Evolutionary conservation across 2,888 invertebrate species (phyloP), one percentile per base, ranked within the genome.

Genomic region (Melinaea marsaeus): DNA sequence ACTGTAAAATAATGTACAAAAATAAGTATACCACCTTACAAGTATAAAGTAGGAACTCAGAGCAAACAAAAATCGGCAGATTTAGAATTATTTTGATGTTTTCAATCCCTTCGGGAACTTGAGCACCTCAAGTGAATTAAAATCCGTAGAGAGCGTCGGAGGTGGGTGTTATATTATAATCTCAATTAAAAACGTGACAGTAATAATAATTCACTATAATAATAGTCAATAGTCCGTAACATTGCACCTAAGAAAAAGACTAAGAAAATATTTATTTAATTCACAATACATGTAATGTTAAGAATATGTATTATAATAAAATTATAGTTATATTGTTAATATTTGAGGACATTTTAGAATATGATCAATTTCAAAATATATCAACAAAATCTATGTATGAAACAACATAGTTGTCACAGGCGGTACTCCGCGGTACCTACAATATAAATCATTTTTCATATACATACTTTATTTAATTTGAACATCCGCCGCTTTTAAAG

Each of bases 361-460:
- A 61, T 48, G 62, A 55, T 54, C 58, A 66, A 58, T 64, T 58
- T 66, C 63, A 51, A 65, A 61, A 64, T 66, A 66, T 66, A 65
- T 59, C 62, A 68, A 65, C 64, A 70, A 67, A 61, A 66, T 55
- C 46, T 69, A 69, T 67, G 11, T 42, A 67, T 71, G 74, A 81
- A 81, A 88, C 88, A 90, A 90, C 90, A 89, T 79, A 85, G 88
- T 89, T 89, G 88, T 88, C 88, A 89, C 88, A 80, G 77, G 71
- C 79, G 77, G 85, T 89, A 88, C 87, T 88, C 80, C 72, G 80
- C 75, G 86, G 88, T 88, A 90, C 88, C 78, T 88, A 87, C 81
- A 74, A 69, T 67, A 68, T 73, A 75, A 74, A 75, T 51, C 51
- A 69, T 78, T 78, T 69, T 63, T 67, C 61, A 69, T 70, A 67